Conservation (phyloP, 2,113 vertebrate species). For the Pollimyrus isidori region DNA sequence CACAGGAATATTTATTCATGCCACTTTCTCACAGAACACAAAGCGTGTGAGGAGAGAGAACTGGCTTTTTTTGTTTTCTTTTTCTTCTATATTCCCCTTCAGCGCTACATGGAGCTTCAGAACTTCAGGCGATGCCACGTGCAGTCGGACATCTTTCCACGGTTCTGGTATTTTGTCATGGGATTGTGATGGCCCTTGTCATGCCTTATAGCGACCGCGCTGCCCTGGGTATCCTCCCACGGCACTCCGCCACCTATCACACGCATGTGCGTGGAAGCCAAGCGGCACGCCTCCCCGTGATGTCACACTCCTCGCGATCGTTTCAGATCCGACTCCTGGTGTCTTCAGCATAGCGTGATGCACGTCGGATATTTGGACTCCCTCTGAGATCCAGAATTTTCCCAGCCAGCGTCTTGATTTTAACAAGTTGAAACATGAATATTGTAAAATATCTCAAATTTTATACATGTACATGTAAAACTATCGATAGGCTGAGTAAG, state of each 20-base stretch:
- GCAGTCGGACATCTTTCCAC: slow-evolving; percentile 6
- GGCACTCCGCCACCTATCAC: not conserved
- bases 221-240: not conserved
- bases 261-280: not conserved
- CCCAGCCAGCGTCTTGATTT: slow-evolving; percentile 18
- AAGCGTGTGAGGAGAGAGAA: slow-evolving; percentile 34
- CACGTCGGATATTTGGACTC: not conserved
- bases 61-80: slow-evolving; percentile 31
- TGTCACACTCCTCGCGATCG: not conserved
- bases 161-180: not conserved
- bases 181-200: not conserved
- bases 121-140: slow-evolving; percentile 41
- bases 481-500: slow-evolving; percentile 30
- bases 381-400: not conserved
- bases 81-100: slow-evolving; percentile 6
- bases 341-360: not conserved
- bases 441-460: slow-evolving; percentile 43
- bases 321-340: not conserved
- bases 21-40: slow-evolving; percentile 52
- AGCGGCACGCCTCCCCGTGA: not conserved
- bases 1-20: slow-evolving; percentile 55
- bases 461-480: slow-evolving; percentile 39
- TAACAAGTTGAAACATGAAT: slow-evolving; percentile 39
- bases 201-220: not conserved
- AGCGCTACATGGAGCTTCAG: slow-evolving; percentile 30